Conservation (phyloP, 2,888 invertebrate genomes). For the Deilephila porcellus region DNA sequence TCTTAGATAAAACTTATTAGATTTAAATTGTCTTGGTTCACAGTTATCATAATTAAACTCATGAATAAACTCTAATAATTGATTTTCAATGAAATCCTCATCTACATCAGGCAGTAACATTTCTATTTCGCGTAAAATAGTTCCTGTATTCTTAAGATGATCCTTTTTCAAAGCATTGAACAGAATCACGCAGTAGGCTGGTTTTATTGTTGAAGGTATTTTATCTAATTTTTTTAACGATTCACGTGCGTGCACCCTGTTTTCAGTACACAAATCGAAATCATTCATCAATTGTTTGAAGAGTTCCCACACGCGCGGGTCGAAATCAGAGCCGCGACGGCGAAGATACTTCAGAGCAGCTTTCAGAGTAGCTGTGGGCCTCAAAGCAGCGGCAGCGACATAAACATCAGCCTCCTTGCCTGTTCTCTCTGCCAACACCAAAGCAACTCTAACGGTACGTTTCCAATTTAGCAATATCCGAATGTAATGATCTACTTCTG, state of each 20-base stretch:
- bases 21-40: background rate
- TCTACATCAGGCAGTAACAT: background rate
- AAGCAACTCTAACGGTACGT: constrained; percentile 50
- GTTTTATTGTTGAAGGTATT: constrained; percentile 18
- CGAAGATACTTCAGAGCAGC: constrained; percentile 26
- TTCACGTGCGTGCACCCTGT: background rate
- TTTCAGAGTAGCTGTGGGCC: constrained; percentile 19
- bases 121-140: constrained; percentile 8
- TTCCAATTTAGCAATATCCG: constrained; percentile 48
- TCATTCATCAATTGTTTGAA: background rate
- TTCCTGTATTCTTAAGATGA: background rate
- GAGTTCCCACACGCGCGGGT: constrained; percentile 5
- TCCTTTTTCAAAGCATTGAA: background rate
- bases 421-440: constrained; percentile 51
- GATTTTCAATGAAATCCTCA: background rate
- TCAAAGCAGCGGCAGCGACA: constrained; percentile 35
- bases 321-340: background rate
- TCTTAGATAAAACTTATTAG: constrained; percentile 8
- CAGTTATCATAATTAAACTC: background rate
- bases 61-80: background rate
- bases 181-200: background rate
- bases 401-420: constrained; percentile 43
- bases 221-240: background rate
- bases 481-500: constrained; percentile 43
- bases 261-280: background rate